phyloP scores from a whole-genome alignment of 2,797 vertebrate species.

The Cephalopachus bancanus region DNA sequence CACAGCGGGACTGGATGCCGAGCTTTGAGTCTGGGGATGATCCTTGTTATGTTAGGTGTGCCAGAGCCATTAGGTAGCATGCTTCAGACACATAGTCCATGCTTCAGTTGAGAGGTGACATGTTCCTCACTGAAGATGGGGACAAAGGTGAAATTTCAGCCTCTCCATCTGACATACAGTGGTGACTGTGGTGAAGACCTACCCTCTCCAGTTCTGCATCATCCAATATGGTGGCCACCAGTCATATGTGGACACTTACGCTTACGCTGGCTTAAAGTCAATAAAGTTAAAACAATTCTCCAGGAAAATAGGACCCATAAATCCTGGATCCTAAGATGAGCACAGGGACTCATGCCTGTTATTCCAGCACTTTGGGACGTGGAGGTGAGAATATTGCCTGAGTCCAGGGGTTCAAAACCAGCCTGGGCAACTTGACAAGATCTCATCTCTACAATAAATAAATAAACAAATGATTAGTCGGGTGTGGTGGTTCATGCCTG shows the following conservation, averaged over 20 bases:
- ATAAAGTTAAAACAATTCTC: background rate
- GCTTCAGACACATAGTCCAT: background rate
- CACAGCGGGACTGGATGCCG: background rate
- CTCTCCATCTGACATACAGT: background rate
- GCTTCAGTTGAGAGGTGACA: background rate
- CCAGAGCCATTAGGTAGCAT: no score
- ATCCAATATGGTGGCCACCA: background rate
- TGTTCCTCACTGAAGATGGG: background rate
- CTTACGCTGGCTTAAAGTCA: background rate
- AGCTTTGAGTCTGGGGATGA: background rate
- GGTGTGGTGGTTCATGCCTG: no score
- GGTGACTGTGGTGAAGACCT: background rate
- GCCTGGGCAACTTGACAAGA: no score
- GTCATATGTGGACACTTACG: background rate
- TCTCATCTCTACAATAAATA: no score
- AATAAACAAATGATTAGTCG: no score
- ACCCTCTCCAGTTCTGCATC: background rate
- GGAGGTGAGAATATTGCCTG: no score
- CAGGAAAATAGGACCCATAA: background rate
- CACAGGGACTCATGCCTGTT: no score
- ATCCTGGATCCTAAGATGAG: background rate
- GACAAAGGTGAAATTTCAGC: background rate
- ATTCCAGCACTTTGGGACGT: no score
- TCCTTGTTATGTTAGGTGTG: no score
- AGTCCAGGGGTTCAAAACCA: no score